A percentile compares a stretch with the other conserved stretches of the same genome.
Conservation (phyloP, 2,113 vertebrate species). For the Grus americana region DNA sequence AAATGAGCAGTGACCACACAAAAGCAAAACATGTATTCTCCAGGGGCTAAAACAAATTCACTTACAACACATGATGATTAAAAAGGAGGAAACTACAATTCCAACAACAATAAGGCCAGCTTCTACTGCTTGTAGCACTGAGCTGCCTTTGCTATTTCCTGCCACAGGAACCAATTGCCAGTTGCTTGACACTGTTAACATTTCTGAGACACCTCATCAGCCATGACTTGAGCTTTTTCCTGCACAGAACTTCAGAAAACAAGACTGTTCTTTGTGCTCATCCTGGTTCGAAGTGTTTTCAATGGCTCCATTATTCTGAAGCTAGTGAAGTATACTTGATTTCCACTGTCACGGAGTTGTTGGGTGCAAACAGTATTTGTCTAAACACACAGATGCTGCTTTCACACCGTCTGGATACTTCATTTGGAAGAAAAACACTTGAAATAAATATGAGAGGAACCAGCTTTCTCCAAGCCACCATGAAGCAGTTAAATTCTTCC, state of each 20-base stretch:
- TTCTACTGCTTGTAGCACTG: neutral
- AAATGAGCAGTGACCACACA: neutral
- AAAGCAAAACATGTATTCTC: neutral
- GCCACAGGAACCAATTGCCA: conserved; percentile 22
- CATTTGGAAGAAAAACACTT: neutral
- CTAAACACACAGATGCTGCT: neutral
- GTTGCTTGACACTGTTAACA: neutral
- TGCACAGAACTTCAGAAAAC: neutral
- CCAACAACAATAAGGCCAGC: neutral
- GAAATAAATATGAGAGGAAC: neutral
- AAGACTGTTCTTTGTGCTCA: conserved; percentile 28
- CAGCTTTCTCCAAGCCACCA: neutral
- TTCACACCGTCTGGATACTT: neutral
- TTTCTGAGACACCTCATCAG: conserved; percentile 36
- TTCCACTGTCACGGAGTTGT: neutral
- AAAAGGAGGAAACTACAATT: conserved; percentile 21
- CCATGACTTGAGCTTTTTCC: neutral
- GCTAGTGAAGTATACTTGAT: neutral
- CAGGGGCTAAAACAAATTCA: neutral
- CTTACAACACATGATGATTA: neutral
- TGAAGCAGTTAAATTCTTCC: conserved; percentile 22
- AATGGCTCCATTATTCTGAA: conserved; percentile 21
- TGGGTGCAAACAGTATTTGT: neutral
- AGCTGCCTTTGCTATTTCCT: conserved; percentile 18
- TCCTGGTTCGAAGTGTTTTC: conserved; percentile 27